Base-by-base conservation (phyloP, 2,113 vertebrate genomes). In the Anas platyrhynchos region DNA sequence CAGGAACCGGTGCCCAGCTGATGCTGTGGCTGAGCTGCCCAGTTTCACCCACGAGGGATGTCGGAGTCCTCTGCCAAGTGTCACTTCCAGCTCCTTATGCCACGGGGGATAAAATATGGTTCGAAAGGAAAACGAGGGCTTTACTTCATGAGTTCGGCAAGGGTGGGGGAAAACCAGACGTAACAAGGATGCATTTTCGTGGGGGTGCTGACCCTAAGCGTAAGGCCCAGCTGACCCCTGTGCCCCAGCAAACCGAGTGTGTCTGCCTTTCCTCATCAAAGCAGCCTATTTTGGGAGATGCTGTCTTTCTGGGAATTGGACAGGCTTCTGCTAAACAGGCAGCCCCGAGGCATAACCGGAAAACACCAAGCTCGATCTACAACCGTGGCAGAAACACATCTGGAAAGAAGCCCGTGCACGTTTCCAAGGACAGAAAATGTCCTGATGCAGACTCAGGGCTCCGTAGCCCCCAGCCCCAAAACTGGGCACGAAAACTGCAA, bases 271-370 rank as follows among this genome's bases (percentile, higher is more conserved):
- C 78, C 54, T 68, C 29, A 11, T 69, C 63, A 69, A 38, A 88
- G 58, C 75, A 79, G 41, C 77, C 84, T 92, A 78, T 95, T 96
- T 67, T 92, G 77, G 91, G 91, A 96, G 32, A 91, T 41, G 68
- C 0, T 83, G 73, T 59, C 68, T 77, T 94, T 83, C 91, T 63
- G 93, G 86, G 94, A 96, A 96, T 10, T 6, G 61, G 76, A 69
- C n/a, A 89, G 77, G 55, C 44, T 92, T 89, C 91, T 92, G 55
- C 27, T 78, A 59, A 95, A 55, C 1, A 3, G 11, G 11, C 85
- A 75, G 78, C 0, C 6, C 48, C 58, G 59, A 0, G 0, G 23
- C 69, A 68, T 36, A 61, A 78, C 62, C 2, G 2, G 82, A 63
- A 52, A 58, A 34, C 58, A 66, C 13, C 4, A 20, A 3, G 62